Base-by-base conservation (phyloP, 2,888 invertebrate species). In the Polydrusus tereticollis region DNA sequence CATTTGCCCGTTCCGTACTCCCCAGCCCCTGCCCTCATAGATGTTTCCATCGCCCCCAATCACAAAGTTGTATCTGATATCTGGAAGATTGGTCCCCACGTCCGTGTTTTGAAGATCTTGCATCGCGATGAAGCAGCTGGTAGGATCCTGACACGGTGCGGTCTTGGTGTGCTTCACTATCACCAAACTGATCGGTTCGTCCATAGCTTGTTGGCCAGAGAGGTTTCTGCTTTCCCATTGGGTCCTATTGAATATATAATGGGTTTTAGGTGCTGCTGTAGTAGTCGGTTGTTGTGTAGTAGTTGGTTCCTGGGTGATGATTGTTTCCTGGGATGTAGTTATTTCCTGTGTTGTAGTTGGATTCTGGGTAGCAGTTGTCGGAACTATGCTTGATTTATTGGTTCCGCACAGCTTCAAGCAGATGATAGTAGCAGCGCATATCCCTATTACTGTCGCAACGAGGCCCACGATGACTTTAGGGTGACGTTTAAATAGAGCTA, bases 1-100 rank as follows among this genome's bases (percentile, higher is more conserved):
- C n/a, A 64, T 52, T 29, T 69, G 52, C n/a, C 62, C 52, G 0
- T 77, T 75, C 91, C 73, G 66, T 1, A 72, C 68, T 14, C 69
- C 69, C 78, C 78, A 79, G 3, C 77, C 78, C 3, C 94, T 89
- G 0, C 92, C 94, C 75, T 88, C 89, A 82, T 93, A 94, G 0
- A 90, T 94, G 0, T 90, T 91, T 0, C 94, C 94, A 80, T 94
- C 94, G 2, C 93, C 94, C 0, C 93, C 94, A 88, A 73, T 85
- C 76, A 89, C 76, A 72, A 87, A 88, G 76, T 84, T 86, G 76
- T 85, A 85, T 7, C 83, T 84, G 65, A 89, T 87, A 78, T 89
- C 88, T 1, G 86, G 84, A 60, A 85, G 80, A 0, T 65, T 20
- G 0, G 5, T 14, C 0, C 45, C 60, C 23, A 81, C 82, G 73